A percentile compares a stretch with the other conserved stretches of the same genome.
phyloP scores from a whole-genome alignment of 2,888 invertebrate species.

The Melinaea marsaeus region DNA sequence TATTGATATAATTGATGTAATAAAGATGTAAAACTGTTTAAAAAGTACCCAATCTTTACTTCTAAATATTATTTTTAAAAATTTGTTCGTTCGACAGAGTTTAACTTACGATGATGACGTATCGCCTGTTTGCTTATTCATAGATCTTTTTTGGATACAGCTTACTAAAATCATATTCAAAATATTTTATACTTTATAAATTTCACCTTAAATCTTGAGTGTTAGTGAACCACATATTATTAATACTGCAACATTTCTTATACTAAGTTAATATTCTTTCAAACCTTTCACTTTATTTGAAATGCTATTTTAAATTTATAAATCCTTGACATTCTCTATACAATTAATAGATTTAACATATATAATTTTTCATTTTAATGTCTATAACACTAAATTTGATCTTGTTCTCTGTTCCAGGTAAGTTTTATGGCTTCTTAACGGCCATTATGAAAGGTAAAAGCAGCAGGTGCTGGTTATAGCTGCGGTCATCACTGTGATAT shows the following conservation, averaged over 20 bases:
- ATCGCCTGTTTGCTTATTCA: conserved; percentile 36
- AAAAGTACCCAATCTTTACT: background rate
- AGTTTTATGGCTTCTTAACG: conserved; percentile 36
- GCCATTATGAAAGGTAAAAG: conserved; percentile 32
- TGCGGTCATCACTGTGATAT: conserved; percentile 27
- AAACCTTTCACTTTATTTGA: too few species aligned
- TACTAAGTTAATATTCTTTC: too few species aligned
- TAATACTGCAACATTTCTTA: background rate
- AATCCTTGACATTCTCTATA: background rate
- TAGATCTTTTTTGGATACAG: conserved; percentile 25
- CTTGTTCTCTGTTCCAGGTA: conserved; percentile 38
- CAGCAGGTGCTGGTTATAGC: conserved; percentile 35
- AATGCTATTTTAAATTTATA: background rate
- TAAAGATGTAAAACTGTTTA: background rate
- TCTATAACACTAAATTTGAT: conserved; percentile 34
- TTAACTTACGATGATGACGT: conserved; percentile 32
- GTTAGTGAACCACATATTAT: background rate
- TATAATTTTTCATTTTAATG: conserved; percentile 11
- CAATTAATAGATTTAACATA: background rate
- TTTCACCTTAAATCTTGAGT: conserved; percentile 10
- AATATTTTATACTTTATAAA: conserved; percentile 17
- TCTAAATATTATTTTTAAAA: background rate
- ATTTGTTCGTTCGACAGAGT: background rate
- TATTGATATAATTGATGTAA: too few species aligned
- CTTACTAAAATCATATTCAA: conserved; percentile 34